phyloP scores from a whole-genome alignment of 2,888 invertebrate genomes.

The Gari tellinella region DNA sequence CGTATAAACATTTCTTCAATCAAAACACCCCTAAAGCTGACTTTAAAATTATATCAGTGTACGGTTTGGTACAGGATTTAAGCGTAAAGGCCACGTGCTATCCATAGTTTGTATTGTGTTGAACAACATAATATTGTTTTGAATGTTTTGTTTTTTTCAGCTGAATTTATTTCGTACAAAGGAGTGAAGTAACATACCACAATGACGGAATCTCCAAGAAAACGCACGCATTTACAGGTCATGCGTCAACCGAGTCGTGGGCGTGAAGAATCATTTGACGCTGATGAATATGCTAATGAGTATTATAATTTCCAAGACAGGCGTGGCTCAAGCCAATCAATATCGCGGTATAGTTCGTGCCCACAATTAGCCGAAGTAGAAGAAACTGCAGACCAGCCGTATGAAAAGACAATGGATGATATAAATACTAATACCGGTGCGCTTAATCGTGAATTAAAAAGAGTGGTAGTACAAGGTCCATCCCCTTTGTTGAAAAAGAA shows the following conservation, averaged over 20 bases:
- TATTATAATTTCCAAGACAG: constrained; percentile 51
- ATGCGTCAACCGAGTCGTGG: constrained; percentile 41
- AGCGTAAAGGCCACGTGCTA: no score
- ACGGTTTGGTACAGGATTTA: no score
- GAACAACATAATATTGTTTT: no score
- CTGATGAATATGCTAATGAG: constrained; percentile 44
- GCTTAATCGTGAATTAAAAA: constrained; percentile 32
- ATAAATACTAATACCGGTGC: constrained; percentile 41
- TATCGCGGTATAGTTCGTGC: constrained; percentile 63
- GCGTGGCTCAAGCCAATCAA: constrained; percentile 64
- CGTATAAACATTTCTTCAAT: no score
- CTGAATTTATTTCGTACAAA: no score
- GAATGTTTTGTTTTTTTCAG: no score
- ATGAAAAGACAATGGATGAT: constrained; percentile 62
- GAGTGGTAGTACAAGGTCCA: constrained; percentile 37
- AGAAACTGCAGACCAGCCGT: constrained; percentile 29
- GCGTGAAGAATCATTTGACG: constrained; percentile 43
- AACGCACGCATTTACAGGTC: constrained; percentile 44
- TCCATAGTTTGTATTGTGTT: no score
- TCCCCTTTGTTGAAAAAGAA: constrained; percentile 37
- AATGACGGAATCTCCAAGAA: constrained; percentile 42
- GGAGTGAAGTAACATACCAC: no score
- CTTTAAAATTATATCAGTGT: no score
- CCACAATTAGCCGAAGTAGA: constrained; percentile 58
- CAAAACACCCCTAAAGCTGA: no score